Evolutionary conservation across 2,113 vertebrate genomes (phyloP), one percentile per base, ranked within the genome.

Genomic region (Oenanthe oenanthe): DNA sequence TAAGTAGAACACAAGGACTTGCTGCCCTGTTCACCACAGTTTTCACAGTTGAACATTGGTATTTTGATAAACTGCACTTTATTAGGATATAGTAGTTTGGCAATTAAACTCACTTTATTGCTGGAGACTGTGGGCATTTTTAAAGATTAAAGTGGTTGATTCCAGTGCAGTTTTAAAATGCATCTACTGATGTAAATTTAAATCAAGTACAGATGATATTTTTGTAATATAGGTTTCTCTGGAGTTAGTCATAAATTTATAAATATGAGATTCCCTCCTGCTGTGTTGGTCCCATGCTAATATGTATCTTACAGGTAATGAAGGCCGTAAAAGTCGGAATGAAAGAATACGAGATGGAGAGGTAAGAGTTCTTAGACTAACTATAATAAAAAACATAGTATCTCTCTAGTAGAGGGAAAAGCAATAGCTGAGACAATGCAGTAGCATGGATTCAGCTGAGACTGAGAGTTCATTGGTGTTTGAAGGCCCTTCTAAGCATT

Each of bases 291-390:
- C 88, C 88, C 90, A 85, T 95, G 89, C 97, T 97, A 89, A 95
- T 96, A 32, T 97, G 94, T 92, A 5, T 96, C 61, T 96, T 96
- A 61, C 88, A 99, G 98, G 98, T 99, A 68, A 99, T 99, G 98
- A 99, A 98, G 92, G 97, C 98, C 6, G 86, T 98, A 54, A 98
- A 92, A 97, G 92, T 96, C 15, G 98, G 98, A 43, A 98, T 98
- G 98, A 98, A 98, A 48, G 98, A 99, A 91, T 98, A 98, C 13
- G 98, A 98, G 95, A 63, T 98, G 96, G 94, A 98, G 73, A 98
- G 97, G 97, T 98, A 98, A 98, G 98, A 87, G 21, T 45, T 85
- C 62, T 93, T 95, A 95, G 80, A 92, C 56, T 92, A 83, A 95
- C 76, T 96, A 83, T 89, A 92, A 90, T 94, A 83, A 91, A 90